Percentiles rank a stretch among this genome's conserved stretches.
phyloP scores from a whole-genome alignment of 1,140 invertebrate species.

The Neodiprion lecontei region DNA sequence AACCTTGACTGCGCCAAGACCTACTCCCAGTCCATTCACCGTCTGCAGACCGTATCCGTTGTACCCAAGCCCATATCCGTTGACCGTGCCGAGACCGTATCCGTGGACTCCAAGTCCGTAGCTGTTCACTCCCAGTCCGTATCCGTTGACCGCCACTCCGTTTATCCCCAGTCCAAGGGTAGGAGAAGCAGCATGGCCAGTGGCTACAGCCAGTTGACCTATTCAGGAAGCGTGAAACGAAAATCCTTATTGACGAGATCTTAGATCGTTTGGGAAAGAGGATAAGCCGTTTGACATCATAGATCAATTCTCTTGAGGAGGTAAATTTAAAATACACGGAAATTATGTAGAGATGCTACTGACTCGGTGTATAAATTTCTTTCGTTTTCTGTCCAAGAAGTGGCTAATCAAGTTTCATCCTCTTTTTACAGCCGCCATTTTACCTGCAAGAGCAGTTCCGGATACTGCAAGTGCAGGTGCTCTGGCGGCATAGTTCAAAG shows the following conservation, averaged over 20 bases:
- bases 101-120: background rate
- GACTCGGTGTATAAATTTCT: too few relatives aligned
- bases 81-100: background rate
- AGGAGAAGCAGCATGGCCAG: conserved; percentile 10
- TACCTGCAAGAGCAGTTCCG: conserved; percentile 25
- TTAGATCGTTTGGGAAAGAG: too few relatives aligned
- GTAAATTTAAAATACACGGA: too few relatives aligned
- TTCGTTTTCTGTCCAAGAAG: too few relatives aligned
- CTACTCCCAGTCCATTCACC: too few relatives aligned
- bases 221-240: background rate
- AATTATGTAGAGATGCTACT: too few relatives aligned
- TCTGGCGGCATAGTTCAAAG: conserved; percentile 15
- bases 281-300: too few relatives aligned
- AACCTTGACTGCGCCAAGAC: too few relatives aligned
- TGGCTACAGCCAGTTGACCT: background rate
- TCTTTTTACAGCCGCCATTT: conserved; percentile 1
- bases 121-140: conserved; percentile 15
- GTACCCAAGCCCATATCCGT: background rate
- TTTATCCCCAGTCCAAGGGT: conserved; percentile 21
- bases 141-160: conserved; percentile 24
- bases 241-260: too few relatives aligned
- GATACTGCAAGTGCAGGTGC: conserved; percentile 23
- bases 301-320: too few relatives aligned
- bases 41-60: background rate
- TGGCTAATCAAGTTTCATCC: too few relatives aligned